Conservation (phyloP, 2,888 invertebrate species). For the Drosophila kanekoi region DNA sequence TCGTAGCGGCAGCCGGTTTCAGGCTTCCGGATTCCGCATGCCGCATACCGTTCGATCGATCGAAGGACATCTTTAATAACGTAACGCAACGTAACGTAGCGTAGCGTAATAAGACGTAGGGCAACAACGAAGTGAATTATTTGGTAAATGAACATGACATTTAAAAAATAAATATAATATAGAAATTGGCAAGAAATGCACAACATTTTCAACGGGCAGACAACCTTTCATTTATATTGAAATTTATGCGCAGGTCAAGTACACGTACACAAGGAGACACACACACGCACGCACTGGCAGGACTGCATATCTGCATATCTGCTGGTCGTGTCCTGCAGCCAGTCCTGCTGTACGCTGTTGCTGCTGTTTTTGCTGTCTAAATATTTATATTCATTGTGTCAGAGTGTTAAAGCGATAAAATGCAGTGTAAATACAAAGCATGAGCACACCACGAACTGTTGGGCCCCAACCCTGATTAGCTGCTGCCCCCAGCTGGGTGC, state of each 20-base stretch:
- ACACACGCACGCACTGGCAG: constrained; percentile 13
- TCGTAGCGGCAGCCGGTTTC: constrained; percentile 39
- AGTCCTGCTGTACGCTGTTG: constrained; percentile 47
- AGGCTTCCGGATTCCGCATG: constrained; percentile 22
- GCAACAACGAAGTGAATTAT: constrained; percentile 16
- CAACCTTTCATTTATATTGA: constrained; percentile 75
- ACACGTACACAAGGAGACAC: constrained; percentile 31
- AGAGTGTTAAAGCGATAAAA: constrained; percentile 81
- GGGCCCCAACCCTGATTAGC: constrained; percentile 63
- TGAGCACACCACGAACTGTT: constrained; percentile 18
- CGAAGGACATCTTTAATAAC: constrained; percentile 50
- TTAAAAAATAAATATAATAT: constrained; percentile 45
- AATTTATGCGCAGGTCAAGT: constrained; percentile 77
- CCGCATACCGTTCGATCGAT: constrained; percentile 16
- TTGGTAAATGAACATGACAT: constrained; percentile 29
- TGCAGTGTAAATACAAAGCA: constrained; percentile 80
- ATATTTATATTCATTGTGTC: constrained; percentile 81
- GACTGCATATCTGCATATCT: constrained; percentile 46
- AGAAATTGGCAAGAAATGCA: constrained; percentile 48
- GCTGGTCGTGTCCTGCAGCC: constrained; percentile 65
- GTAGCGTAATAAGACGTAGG: constrained; percentile 4
- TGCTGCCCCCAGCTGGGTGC: constrained; percentile 17
- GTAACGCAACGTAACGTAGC: constrained; percentile 17
- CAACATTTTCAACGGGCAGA: constrained; percentile 44
- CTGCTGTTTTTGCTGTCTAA: constrained; percentile 81